Evolutionary conservation across 2,888 invertebrate species (phyloP).

Genomic region (Ganaspis brasiliensis): DNA sequence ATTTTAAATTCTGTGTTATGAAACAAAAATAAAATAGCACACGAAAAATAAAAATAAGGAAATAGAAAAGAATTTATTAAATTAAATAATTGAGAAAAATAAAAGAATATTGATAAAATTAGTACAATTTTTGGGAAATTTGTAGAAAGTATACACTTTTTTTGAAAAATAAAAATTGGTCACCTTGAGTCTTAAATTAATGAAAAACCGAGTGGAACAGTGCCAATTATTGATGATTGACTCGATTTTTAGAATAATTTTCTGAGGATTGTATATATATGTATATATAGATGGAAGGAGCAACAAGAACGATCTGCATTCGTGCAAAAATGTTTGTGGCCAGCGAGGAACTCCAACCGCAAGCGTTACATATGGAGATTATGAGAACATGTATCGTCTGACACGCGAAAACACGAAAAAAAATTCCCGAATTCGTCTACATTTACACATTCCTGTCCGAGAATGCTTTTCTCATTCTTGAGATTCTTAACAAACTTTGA

Average conservation of each 20-base stretch:
- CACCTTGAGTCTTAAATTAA: too few relatives aligned
- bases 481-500: background rate
- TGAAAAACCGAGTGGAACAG: too few relatives aligned
- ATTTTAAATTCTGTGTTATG: too few relatives aligned
- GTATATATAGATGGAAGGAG: constrained; percentile 4
- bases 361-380: constrained; percentile 42
- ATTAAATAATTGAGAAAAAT: too few relatives aligned
- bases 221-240: background rate
- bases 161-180: too few relatives aligned
- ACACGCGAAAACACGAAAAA: constrained; percentile 37
- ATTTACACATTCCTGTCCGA: constrained; percentile 31
- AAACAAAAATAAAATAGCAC: too few relatives aligned
- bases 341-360: constrained; percentile 39
- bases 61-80: too few relatives aligned
- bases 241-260: constrained; percentile 37
- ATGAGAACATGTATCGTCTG: constrained; percentile 43
- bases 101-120: too few relatives aligned
- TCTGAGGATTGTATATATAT: background rate
- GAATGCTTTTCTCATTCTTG: background rate
- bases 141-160: too few relatives aligned
- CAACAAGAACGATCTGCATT: constrained; percentile 16
- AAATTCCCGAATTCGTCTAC: constrained; percentile 30
- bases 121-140: background rate
- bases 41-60: too few relatives aligned
- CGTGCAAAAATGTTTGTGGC: constrained; percentile 38